Evolutionary conservation across 2,113 vertebrate species (phyloP), one percentile per base, ranked within the genome.

Genomic region (Onychostoma macrolepis): DNA sequence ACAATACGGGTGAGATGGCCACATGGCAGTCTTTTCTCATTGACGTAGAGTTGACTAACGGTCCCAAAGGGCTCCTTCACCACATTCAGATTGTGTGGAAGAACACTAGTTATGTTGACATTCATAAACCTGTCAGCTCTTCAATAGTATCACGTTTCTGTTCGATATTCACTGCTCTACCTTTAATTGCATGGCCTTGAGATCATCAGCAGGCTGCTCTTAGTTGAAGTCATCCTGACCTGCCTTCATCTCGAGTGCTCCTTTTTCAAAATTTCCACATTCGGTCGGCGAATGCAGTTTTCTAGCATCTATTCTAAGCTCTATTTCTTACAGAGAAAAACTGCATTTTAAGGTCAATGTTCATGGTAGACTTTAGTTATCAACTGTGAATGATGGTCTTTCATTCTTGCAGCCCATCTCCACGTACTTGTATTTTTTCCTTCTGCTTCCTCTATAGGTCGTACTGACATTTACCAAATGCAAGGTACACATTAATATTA

Each of bases 391-490:
- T 72, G 33, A 72, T 72, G 69, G 33, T 33, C 69, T 72, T 72
- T 72, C 69, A 72, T 38, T 38, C 15, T 26, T 30, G 43, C 12
- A 28, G 43, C 75, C n/a, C 65, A 65, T 21, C 2, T 24, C 56
- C 4, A 17, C 17, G 17, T 19, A 45, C 0, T 7, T 38, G 50
- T 36, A 13, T 75, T 85, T 6, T 7, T 48, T 48, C 80, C 74
- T 88, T 85, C 90, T 82, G 91, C 92, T 93, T 91, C 85, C 56
- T 90, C 17, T 41, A n/a, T 19, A 84, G 92, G 91, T 91, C 90
- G 36, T 83, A 89, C 0, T 90, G 81, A 78, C 8, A 26, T 48
- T 48, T 48, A 3, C 45, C 45, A 48, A 48, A 48, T 48, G 45
- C 12, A 48, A 13, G 45, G 45, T 48, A 48, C 12, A 48, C 45